Percentiles rank a stretch among this genome's conserved stretches.
phyloP scores from a whole-genome alignment of 2,888 invertebrate species.

The Drosophila anomelani region DNA sequence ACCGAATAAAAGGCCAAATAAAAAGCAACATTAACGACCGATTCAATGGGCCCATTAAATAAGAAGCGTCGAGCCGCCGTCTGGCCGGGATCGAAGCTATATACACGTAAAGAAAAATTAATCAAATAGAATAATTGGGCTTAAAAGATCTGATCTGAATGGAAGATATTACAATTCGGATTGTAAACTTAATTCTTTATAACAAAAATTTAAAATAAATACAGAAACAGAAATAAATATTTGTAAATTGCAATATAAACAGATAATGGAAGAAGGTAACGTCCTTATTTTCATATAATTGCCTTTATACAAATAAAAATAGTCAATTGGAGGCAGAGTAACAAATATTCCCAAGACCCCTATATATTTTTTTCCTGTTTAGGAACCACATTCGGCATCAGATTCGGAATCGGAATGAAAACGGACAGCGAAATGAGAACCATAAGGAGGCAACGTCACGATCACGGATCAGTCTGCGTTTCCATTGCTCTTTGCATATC shows the following conservation, averaged over 20 bases:
- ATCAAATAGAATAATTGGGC: no score
- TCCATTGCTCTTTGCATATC: slow-evolving; percentile 73
- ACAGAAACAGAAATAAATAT: no score
- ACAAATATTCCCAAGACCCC: background rate
- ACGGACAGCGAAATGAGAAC: slow-evolving; percentile 9
- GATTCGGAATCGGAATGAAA: slow-evolving; percentile 16
- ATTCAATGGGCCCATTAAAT: slow-evolving; percentile 83
- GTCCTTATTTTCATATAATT: no score
- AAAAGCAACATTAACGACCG: slow-evolving; percentile 82
- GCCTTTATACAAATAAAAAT: no score
- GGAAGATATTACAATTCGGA: no score
- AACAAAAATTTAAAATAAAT: no score
- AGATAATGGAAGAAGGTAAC: no score
- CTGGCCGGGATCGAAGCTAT: slow-evolving; percentile 42
- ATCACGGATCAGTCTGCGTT: slow-evolving; percentile 49
- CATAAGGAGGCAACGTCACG: slow-evolving; percentile 50
- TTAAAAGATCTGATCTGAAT: no score
- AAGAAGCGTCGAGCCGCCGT: slow-evolving; percentile 59
- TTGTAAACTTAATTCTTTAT: no score
- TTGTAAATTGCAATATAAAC: no score
- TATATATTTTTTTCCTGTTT: background rate
- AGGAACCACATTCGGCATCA: slow-evolving; percentile 2
- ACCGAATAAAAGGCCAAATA: slow-evolving; percentile 75
- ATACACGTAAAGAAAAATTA: slow-evolving; percentile 10
- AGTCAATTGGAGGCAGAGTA: no score